Base-by-base conservation (phyloP, 1,140 invertebrate species). In the Psilanteris sp. region DNA sequence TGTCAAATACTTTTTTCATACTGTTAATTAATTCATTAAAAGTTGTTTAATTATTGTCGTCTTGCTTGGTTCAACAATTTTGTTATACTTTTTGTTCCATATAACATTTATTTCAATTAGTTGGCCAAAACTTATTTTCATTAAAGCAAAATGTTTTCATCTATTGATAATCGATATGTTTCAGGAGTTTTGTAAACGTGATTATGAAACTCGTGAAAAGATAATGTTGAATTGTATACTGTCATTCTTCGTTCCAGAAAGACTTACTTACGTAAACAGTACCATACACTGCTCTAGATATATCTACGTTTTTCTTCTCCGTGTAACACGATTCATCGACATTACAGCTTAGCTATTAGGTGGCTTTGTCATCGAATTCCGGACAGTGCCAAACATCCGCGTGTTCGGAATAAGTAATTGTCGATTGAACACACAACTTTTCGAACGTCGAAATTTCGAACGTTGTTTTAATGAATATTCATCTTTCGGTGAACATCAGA, bases 401-500 rank as follows among this genome's bases (percentile, higher is more conserved):
- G 62, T 79, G 79, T 59, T 50, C 32, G 39, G 79, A 75, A 81
- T 78, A 74, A 50, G 67, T 78, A 79, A 79, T 78, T 48, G 39
- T 18, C 44, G 70, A 72, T 80, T 70, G 70, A 18, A 64, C 41
- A 72, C 70, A 74, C 77, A 77, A 59, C 79, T 74, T 73, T 80
- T 73, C 44, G 46, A 31, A 50, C 26, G 39, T 57, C 59, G 50
- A 66, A 52, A 52, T 57, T 55, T 22, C 52, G 24, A 26, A 11
- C 48, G 46, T 10, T 64, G 46, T n/a, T 13, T 11, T 43, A 31
- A 79, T 79, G 73, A 79, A 79, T 79, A 75, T 80, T 77, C 70
- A 75, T 77, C 57, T 59, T 46, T 74, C n/a, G 13, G 7, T 29
- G 22, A 4, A 26, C 27, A 55, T 29, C 61, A 16, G 74, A 61